Evolutionary conservation across 2,797 vertebrate species (phyloP).

Genomic region (Leptodactylus fallax): DNA sequence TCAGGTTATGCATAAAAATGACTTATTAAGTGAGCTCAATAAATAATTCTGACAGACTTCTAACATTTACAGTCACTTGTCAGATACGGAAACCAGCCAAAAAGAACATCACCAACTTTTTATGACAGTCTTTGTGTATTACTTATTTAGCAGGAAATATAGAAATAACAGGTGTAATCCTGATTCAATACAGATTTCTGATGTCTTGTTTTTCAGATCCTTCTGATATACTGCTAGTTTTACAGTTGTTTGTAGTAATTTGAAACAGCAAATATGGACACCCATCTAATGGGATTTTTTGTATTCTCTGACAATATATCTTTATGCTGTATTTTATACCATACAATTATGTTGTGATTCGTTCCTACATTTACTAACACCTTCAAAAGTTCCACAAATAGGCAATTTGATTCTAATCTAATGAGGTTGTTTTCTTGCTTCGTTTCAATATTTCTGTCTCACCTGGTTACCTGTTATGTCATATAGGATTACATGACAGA

Average conservation of each 20-base stretch:
- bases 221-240: not conserved
- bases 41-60: constrained; percentile 12
- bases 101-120: constrained; percentile 1
- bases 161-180: not conserved
- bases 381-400: no score
- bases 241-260: not conserved
- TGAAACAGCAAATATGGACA: not conserved
- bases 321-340: not conserved
- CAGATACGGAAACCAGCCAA: not conserved
- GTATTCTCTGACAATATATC: not conserved
- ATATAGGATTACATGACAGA: no score
- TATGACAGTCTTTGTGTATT: not conserved
- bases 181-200: not conserved
- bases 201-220: not conserved
- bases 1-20: not conserved
- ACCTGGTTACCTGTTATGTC: no score
- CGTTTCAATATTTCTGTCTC: no score
- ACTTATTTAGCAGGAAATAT: not conserved
- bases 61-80: constrained; percentile 1
- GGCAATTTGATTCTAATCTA: no score
- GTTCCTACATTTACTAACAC: no score
- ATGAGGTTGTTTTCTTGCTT: no score
- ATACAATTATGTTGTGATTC: not conserved
- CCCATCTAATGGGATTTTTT: not conserved
- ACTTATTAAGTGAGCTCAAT: not conserved